Base-by-base conservation (phyloP, 2,888 invertebrate genomes). In the Bombylius major region DNA sequence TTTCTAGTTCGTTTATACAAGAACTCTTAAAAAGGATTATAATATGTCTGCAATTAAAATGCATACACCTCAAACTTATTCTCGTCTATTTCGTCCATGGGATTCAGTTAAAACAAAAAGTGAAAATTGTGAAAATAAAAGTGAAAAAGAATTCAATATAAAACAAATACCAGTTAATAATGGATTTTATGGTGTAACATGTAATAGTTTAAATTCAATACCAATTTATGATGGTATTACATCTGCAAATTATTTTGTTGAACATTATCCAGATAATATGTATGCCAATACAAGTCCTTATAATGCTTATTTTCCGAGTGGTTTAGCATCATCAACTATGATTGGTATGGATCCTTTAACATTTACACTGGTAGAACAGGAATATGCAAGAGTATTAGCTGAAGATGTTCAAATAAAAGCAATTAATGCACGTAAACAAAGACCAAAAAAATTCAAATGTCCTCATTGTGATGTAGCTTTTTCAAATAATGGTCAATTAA, bases 401-500 rank as follows among this genome's bases (percentile, higher is more conserved):
- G 84, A 86, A 70, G 86, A 86, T 65, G 84, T 84, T 59, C 84
- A 85, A 65, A 77, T 82, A 0, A 85, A 84, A 66, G 72, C 83
- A 1, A 63, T 84, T 5, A 84, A 82, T 64, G 76, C 83, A 0
- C 78, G 84, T 61, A 89, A 91, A 66, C 84, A 89, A 63, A 78
- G 92, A 1, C 93, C 94, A 2, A 91, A 92, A 73, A 91, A 91
- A 67, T 95, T 94, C 73, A 85, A 89, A 63, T 95, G 96, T 66
- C 86, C 89, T 0, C 87, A 90, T 66, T 94, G 94, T 68, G 82
- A 89, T 63, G 89, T 90, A 1, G 90, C 89, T 0, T 94, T 94
- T 70, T 91, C 91, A n/a, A 94, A 94, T 70, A 93, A 92, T 71
- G 93, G 93, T 0, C 93, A 94, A 65, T 76, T 94, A 0, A 90